Evolutionary conservation across 2,888 invertebrate species (phyloP), one percentile per base, ranked within the genome.

Genomic region (Erebia palarica): DNA sequence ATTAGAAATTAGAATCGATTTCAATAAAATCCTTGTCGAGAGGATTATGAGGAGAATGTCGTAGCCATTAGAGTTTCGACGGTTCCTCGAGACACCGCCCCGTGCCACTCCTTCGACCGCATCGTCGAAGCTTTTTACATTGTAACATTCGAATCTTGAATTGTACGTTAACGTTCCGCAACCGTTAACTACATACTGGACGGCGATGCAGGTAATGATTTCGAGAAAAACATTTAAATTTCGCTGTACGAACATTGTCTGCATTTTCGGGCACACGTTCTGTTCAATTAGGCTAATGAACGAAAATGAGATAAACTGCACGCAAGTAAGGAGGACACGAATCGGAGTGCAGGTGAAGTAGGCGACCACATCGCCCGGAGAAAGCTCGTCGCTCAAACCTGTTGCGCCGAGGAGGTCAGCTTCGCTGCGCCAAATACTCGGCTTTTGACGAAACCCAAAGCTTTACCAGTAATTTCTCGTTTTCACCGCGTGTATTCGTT

Each of bases 381-480:
- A 61, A 61, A 61, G 61, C 61, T 61, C 13, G 55, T 16, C 55
- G 55, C 44, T 4, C 61, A 44, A 18, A 61, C 61, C 61, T 44
- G 61, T 47, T 10, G 59, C 60, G 44, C 13, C 57, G 57, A 27
- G 57, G 13, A 57, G 61, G 61, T 13, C 61, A 18, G 13, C 16
- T 21, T 27, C 18, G 16, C 44, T 4, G 8, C 8, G 13, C 16
- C 9, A 3, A 53, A 9, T 57, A 10, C 18, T 55, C 36, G 36
- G 13, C 47, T 47, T 47, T 13, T 47, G 3, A 11, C 47, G 13
- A 4, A 13, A 13, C 47, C 47, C 11, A 11, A 47, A 47, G 13
- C 47, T 47, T 47, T 13, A 13, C 13, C 47, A 11, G 47, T 47
- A 13, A 4, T 11, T 47, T 47, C 11, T 13, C 11, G 13, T 47